Conservation (phyloP, 2,888 invertebrate species). For the Nephrotoma flavescens region DNA sequence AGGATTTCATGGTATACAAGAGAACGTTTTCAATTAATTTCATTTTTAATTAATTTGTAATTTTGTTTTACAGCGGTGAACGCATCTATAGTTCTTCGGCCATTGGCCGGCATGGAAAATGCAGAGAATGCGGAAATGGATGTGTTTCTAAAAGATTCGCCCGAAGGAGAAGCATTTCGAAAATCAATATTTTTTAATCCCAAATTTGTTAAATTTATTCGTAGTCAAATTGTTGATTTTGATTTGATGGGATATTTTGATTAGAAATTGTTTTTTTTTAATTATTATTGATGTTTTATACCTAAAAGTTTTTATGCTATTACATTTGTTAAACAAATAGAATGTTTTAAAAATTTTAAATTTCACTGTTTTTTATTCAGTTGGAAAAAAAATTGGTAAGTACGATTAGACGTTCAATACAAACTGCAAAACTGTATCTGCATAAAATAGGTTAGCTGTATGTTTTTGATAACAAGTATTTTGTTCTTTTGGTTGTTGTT, state of each 20-base stretch:
- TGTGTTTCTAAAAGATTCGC: conserved; percentile 15
- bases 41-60: neutral
- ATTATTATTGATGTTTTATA: neutral
- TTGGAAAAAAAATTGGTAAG: too few species aligned
- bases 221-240: conserved; percentile 27
- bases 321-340: neutral
- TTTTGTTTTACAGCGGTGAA: conserved; percentile 22
- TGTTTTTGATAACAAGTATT: too few species aligned
- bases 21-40: neutral
- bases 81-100: conserved; percentile 28
- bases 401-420: too few species aligned
- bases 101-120: conserved; percentile 26
- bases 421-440: too few species aligned
- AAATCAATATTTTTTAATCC: conserved; percentile 27
- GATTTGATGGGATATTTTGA: conserved; percentile 29
- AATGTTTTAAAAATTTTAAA: too few species aligned
- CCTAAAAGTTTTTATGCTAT: neutral
- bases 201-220: conserved; percentile 25
- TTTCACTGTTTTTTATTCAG: too few species aligned
- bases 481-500: too few species aligned
- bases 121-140: conserved; percentile 8
- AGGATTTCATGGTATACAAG: conserved; percentile 24
- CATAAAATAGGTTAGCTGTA: too few species aligned
- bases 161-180: conserved; percentile 22
- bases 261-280: conserved; percentile 9